phyloP scores from a whole-genome alignment of 2,888 invertebrate genomes.

The Melieria omissa region DNA sequence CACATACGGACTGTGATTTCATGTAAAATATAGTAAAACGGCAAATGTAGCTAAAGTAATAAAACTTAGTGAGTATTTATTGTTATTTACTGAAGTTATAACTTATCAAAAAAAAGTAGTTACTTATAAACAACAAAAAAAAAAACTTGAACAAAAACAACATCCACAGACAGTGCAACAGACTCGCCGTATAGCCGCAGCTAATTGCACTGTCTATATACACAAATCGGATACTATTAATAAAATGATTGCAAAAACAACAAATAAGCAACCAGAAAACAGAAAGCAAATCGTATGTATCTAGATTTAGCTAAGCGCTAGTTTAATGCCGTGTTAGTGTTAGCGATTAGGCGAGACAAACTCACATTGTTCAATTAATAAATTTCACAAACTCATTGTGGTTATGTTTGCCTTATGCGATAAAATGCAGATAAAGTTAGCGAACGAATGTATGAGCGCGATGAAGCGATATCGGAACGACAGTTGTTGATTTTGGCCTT shows the following conservation, averaged over 20 bases:
- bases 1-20: conserved; percentile 68
- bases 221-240: no score
- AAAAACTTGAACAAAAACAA: conserved; percentile 15
- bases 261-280: no score
- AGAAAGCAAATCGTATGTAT: no score
- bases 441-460: no score
- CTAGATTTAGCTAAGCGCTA: no score
- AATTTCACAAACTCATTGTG: conserved; percentile 40
- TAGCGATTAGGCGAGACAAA: conserved; percentile 1
- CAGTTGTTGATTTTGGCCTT: no score
- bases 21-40: conserved; percentile 57
- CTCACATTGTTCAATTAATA: conserved; percentile 26
- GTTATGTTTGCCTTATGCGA: conserved; percentile 51
- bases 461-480: no score
- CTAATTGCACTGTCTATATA: conserved; percentile 3
- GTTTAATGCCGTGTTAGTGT: neutral
- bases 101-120: neutral
- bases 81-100: no score
- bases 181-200: conserved; percentile 28
- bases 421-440: neutral
- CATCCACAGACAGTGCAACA: neutral
- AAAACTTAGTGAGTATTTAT: conserved; percentile 2
- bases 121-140: conserved; percentile 22
- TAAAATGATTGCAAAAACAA: no score
- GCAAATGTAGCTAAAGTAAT: conserved; percentile 31